A percentile compares a stretch with the other conserved stretches of the same genome.
phyloP scores from a whole-genome alignment of 2,888 invertebrate genomes.

The Melinopterus prodromus region DNA sequence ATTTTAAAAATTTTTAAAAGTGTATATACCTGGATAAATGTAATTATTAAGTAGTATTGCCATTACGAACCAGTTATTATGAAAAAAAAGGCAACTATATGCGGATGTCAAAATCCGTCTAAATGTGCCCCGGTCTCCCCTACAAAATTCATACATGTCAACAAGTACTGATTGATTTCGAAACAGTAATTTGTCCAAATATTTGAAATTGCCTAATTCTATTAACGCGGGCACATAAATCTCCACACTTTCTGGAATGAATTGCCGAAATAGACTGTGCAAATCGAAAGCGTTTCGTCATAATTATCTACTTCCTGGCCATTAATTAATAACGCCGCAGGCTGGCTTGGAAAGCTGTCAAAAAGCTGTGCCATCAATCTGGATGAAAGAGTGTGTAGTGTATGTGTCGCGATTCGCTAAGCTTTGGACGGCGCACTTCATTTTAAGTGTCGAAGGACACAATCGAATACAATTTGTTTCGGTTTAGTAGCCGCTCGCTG shows the following conservation, averaged over 20 bases:
- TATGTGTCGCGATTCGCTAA: neutral
- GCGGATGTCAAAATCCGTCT: too few relatives aligned
- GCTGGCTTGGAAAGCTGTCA: neutral
- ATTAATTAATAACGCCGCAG: neutral
- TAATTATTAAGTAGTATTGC: too few relatives aligned
- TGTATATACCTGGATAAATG: too few relatives aligned
- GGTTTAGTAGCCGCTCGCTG: neutral
- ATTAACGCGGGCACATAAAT: neutral
- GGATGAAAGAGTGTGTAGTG: neutral
- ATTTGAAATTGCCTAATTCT: neutral
- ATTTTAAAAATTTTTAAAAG: too few relatives aligned
- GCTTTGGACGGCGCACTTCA: neutral
- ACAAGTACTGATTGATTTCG: too few relatives aligned
- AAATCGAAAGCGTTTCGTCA: neutral
- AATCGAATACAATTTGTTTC: neutral
- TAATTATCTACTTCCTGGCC: neutral
- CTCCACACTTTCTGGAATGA: neutral
- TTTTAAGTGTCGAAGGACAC: constrained; percentile 4
- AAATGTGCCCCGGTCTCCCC: too few relatives aligned
- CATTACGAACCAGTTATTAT: too few relatives aligned
- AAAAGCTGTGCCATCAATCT: neutral
- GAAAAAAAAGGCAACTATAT: too few relatives aligned
- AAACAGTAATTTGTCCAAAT: too few relatives aligned
- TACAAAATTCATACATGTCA: too few relatives aligned
- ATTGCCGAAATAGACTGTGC: neutral